A percentile compares a stretch with the other conserved stretches of the same genome.
Conservation (phyloP, 2,113 vertebrate genomes). For the Nestor notabilis region DNA sequence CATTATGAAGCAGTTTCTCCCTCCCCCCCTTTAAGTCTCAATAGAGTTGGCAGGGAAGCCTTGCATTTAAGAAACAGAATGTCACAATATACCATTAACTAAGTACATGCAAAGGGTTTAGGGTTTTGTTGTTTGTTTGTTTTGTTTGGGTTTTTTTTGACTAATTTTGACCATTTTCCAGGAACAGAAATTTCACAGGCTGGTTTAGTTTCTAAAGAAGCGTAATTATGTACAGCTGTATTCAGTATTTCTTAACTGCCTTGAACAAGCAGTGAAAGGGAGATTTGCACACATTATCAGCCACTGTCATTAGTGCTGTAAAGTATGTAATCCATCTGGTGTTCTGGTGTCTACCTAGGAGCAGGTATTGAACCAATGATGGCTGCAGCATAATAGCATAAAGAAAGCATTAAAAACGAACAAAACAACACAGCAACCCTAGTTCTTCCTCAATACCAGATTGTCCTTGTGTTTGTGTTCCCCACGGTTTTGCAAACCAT, state of each 20-base stretch:
- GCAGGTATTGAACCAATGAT: conserved; percentile 48
- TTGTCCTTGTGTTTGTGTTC: neutral
- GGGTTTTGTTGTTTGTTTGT: conserved; percentile 39
- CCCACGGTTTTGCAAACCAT: neutral
- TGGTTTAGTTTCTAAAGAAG: conserved; percentile 52
- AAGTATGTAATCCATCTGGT: conserved; percentile 50
- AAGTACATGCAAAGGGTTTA: conserved; percentile 1
- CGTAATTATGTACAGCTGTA: conserved; percentile 61
- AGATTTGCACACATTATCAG: conserved; percentile 65
- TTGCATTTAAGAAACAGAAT: conserved; percentile 12
- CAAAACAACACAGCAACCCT: neutral
- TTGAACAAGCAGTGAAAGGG: conserved; percentile 45
- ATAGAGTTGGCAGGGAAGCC: neutral
- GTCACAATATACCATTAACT: conserved; percentile 42
- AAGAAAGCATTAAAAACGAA: neutral
- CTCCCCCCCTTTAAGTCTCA: neutral
- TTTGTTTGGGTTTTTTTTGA: conserved; percentile 38
- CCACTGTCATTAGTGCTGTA: conserved; percentile 45
- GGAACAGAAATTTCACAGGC: conserved; percentile 58
- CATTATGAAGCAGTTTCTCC: neutral
- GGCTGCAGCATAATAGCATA: neutral
- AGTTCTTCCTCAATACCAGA: neutral
- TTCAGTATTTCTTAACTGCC: conserved; percentile 56
- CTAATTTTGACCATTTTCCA: conserved; percentile 64
- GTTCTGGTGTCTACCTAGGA: conserved; percentile 51